Evolutionary conservation across 2,113 vertebrate species (phyloP).

Genomic region (Ahaetulla prasina): DNA sequence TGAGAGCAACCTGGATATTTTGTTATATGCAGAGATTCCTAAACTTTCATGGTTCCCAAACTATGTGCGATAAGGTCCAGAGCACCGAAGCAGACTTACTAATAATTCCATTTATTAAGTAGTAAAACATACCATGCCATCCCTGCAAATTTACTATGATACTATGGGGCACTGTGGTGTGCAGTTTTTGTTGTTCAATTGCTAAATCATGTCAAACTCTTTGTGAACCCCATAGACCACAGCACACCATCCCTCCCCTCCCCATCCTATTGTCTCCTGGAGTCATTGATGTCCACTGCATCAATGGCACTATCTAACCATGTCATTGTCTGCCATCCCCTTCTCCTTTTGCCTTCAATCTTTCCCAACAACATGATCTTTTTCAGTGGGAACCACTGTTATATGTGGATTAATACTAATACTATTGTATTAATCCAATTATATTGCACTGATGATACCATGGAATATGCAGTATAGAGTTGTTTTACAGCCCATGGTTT

Average conservation of each 20-base stretch:
- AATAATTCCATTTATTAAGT: neutral
- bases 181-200: neutral
- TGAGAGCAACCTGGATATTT: neutral
- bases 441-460: neutral
- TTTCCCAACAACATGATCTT: too few relatives aligned
- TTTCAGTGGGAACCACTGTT: neutral
- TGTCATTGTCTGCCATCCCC: too few relatives aligned
- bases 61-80: neutral
- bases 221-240: neutral
- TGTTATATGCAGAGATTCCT: neutral
- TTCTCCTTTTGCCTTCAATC: too few relatives aligned
- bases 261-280: too few relatives aligned
- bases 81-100: neutral
- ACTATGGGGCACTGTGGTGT: neutral
- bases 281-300: too few relatives aligned
- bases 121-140: neutral
- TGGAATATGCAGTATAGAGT: neutral
- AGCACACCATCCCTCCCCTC: too few relatives aligned
- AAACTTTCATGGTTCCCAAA: neutral
- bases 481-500: neutral
- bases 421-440: constrained; percentile 5
- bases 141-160: neutral
- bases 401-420: neutral
- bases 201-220: neutral
- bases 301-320: too few relatives aligned